These are phyloP conservation scores for Ptilonorhynchus violaceus DNA, from an alignment of 2,113 vertebrate genomes.

Conservation along the genomic window DNA sequence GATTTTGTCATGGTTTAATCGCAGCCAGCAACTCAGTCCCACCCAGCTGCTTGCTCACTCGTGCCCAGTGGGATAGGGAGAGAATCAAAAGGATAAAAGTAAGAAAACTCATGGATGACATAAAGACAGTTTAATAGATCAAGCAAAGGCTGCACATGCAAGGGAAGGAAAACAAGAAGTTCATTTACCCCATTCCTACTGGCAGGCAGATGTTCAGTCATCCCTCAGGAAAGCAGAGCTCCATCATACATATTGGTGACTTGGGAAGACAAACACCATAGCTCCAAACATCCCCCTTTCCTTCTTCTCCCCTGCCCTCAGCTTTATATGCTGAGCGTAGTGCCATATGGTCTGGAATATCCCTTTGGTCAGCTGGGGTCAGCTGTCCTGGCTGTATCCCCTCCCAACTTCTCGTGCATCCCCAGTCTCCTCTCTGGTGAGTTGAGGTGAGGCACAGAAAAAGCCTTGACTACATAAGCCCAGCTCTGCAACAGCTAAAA, in stretches of 20 bases:
- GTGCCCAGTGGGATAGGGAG: too few species aligned
- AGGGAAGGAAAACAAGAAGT: not conserved
- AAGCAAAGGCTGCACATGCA: not conserved
- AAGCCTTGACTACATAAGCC: accelerated
- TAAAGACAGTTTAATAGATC: not conserved
- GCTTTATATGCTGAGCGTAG: not conserved
- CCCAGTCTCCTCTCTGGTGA: accelerated
- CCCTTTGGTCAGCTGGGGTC: not conserved
- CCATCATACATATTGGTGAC: too few species aligned
- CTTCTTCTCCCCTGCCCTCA: not conserved
- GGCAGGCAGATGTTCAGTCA: not conserved
- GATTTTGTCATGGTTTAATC: not conserved
- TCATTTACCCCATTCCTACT: not conserved
- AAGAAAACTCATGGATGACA: not conserved
- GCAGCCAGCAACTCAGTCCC: not conserved
- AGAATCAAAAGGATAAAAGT: not conserved
- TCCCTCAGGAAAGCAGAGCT: not conserved
- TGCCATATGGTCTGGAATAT: not conserved
- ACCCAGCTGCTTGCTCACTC: not conserved
- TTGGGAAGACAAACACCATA: not conserved
- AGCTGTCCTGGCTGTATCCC: not conserved
- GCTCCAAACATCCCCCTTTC: not conserved
- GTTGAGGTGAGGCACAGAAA: not conserved
- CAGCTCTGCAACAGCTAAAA: not conserved
- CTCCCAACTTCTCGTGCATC: not conserved